Conservation (phyloP, 23 tunicate genomes). For the Oikopleura albicans region DNA sequence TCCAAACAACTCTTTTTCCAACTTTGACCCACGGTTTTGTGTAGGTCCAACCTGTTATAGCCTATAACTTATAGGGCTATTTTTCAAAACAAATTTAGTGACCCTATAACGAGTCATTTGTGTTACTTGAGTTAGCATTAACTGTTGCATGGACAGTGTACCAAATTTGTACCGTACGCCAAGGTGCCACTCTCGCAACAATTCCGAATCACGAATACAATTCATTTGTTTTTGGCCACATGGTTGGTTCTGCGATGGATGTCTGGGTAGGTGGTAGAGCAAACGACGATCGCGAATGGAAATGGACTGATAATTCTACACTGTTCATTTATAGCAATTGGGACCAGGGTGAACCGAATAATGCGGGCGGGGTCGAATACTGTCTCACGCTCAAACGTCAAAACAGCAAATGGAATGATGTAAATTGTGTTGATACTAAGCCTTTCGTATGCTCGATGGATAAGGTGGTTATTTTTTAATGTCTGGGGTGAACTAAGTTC, state of each 20-base stretch:
- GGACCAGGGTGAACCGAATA: constrained; percentile 9
- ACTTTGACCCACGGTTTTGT: no score
- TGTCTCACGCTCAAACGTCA: background rate
- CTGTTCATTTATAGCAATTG: background rate
- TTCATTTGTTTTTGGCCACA: background rate
- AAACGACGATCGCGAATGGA: background rate
- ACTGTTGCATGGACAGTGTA: background rate
- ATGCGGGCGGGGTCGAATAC: background rate
- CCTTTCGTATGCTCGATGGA: background rate
- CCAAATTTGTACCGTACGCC: background rate
- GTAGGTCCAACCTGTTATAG: no score
- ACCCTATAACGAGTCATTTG: no score
- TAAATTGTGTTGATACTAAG: background rate
- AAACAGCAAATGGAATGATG: constrained; percentile 1
- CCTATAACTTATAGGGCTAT: no score
- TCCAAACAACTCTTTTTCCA: no score
- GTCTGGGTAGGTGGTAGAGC: constrained; percentile 2
- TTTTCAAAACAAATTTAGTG: no score
- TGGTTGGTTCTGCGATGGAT: background rate
- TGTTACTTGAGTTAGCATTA: no score
- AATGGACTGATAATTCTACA: background rate
- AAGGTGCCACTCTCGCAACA: background rate
- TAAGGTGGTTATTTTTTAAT: no score
- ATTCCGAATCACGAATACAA: background rate
- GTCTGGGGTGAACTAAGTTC: no score